Percentiles rank a stretch among this genome's conserved stretches.
Conservation (phyloP, 2,888 invertebrate species). For the Leucophora obtusa region DNA sequence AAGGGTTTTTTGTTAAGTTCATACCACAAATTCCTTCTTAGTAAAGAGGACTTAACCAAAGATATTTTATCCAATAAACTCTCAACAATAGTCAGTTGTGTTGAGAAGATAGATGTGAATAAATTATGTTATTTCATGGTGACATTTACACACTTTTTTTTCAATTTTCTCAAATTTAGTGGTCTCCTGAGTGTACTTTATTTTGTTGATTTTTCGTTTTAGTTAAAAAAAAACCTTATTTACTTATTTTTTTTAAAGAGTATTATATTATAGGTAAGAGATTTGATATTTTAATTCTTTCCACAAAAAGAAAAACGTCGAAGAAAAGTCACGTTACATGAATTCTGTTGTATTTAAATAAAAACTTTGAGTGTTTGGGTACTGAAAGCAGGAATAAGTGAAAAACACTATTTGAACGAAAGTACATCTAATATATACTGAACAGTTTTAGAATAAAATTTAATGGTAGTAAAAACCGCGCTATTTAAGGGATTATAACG, state of each 20-base stretch:
- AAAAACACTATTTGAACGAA: too few relatives aligned
- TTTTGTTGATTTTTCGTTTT: slow-evolving; percentile 39
- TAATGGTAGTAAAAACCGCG: too few relatives aligned
- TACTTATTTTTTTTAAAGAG: background rate
- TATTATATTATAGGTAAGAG: background rate
- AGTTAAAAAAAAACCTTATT: background rate
- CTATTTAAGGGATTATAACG: too few relatives aligned
- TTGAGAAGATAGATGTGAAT: slow-evolving; percentile 23
- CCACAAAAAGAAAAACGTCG: too few relatives aligned
- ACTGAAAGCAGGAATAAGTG: too few relatives aligned
- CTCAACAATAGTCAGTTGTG: background rate
- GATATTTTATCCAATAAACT: background rate
- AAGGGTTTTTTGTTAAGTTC: slow-evolving; percentile 5
- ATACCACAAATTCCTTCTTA: background rate
- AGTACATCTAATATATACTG: too few relatives aligned
- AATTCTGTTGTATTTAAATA: too few relatives aligned
- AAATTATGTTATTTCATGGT: slow-evolving; percentile 42
- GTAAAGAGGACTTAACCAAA: background rate
- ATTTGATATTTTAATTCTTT: background rate
- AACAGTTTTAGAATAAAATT: too few relatives aligned
- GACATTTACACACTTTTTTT: slow-evolving; percentile 28
- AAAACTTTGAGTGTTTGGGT: too few relatives aligned
- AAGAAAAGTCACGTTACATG: too few relatives aligned
- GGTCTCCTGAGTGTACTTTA: slow-evolving; percentile 38
- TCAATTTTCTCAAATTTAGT: slow-evolving; percentile 36